Conservation (phyloP, 2,888 invertebrate genomes). For the Aphrophora alni region DNA sequence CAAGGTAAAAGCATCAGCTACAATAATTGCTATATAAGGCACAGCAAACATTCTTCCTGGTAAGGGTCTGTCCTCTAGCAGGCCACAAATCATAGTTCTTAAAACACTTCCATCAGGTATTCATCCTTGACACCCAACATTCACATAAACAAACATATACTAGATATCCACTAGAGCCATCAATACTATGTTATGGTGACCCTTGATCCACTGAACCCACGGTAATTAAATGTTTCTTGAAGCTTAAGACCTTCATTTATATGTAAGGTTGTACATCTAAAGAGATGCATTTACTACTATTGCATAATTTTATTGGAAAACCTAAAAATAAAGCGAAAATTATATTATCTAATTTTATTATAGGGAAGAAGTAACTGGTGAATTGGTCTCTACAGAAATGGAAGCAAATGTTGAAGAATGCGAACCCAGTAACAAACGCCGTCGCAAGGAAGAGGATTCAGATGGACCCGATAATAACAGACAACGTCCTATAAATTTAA, state of each 20-base stretch:
- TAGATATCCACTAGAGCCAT: constrained; percentile 14
- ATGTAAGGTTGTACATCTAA: too few species aligned
- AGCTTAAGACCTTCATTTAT: too few species aligned
- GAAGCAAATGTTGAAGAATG: neutral
- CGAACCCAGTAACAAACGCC: constrained; percentile 22
- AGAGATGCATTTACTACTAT: too few species aligned
- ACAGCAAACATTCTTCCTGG: too few species aligned
- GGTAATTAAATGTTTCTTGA: too few species aligned
- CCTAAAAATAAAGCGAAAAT: too few species aligned
- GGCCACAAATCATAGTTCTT: constrained; percentile 10
- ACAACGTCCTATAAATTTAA: neutral
- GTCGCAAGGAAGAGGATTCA: neutral
- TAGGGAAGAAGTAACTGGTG: neutral
- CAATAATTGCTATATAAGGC: too few species aligned
- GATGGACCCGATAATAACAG: neutral
- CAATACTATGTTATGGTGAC: constrained; percentile 12
- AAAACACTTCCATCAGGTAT: constrained; percentile 11
- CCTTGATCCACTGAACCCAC: too few species aligned
- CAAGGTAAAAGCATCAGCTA: too few species aligned
- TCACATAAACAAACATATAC: neutral
- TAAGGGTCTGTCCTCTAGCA: constrained; percentile 15
- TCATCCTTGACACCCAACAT: constrained; percentile 15
- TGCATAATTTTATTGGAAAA: too few species aligned
- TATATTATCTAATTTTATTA: neutral
- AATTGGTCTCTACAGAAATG: neutral